phyloP scores from a whole-genome alignment of 2,113 vertebrate species.

The Apistogramma diplotaenia region DNA sequence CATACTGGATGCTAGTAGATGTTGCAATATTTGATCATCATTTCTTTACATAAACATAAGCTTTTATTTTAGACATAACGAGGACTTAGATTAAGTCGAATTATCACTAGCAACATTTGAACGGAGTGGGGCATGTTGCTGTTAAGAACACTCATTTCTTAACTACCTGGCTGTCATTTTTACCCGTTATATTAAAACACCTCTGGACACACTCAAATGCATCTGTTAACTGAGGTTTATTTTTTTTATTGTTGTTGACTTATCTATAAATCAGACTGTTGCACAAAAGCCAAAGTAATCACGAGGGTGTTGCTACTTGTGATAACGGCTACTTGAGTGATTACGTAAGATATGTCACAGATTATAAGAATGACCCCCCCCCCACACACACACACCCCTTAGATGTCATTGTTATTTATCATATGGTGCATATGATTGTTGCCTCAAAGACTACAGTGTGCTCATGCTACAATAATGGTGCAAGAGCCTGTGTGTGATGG shows the following conservation, averaged over 20 bases:
- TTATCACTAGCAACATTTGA: not conserved
- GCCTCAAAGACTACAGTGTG: not conserved
- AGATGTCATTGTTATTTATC: not conserved
- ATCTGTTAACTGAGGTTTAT: accelerated
- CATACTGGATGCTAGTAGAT: not conserved
- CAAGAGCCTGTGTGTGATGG: not conserved
- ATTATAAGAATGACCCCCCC: not conserved
- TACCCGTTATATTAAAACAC: not conserved
- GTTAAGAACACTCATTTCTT: not conserved
- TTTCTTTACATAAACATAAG: not conserved
- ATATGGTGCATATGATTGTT: not conserved
- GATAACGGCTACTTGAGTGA: not conserved
- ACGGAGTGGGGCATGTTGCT: not conserved
- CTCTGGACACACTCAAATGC: not conserved
- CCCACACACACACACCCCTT: not conserved
- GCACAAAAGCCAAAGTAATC: not conserved
- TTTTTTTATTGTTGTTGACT: not conserved
- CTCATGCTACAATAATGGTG: not conserved
- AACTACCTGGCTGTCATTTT: not conserved
- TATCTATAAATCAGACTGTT: not conserved
- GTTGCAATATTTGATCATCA: not conserved
- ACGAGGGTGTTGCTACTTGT: not conserved
- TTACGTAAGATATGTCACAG: not conserved
- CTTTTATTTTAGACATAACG: not conserved
- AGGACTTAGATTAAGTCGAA: not conserved